Percentiles rank a stretch among this genome's conserved stretches.
phyloP scores from a whole-genome alignment of 2,797 vertebrate genomes.

The Bufotes viridis region DNA sequence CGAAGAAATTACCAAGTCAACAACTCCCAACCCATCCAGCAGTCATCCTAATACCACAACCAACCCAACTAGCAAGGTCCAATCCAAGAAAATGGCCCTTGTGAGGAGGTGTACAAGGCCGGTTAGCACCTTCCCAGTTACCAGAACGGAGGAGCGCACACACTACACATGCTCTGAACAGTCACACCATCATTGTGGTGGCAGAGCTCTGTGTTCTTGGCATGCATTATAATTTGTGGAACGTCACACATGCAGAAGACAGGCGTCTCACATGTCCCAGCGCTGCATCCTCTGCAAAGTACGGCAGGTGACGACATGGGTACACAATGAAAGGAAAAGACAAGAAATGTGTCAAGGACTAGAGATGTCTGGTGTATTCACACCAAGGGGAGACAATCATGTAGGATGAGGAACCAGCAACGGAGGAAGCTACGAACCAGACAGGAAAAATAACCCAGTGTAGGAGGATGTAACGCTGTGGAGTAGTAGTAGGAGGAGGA shows the following conservation, averaged over 20 bases:
- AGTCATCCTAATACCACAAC: background rate
- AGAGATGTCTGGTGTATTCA: background rate
- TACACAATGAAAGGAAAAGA: background rate
- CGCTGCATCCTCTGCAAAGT: slow-evolving; percentile 82
- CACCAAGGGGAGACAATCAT: background rate
- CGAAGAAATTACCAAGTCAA: background rate
- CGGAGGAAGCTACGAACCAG: background rate
- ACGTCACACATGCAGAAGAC: slow-evolving; percentile 13
- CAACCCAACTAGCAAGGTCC: background rate
- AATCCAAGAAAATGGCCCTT: background rate
- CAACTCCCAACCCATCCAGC: background rate
- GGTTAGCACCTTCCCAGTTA: too few relatives aligned
- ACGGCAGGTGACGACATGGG: slow-evolving; percentile 10
- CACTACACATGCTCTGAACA: background rate
- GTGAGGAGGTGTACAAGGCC: too few relatives aligned
- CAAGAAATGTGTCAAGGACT: background rate
- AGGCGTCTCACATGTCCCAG: slow-evolving; percentile 82
- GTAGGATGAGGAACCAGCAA: background rate
- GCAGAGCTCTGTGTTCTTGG: background rate
- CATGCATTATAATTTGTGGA: background rate
- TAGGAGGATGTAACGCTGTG: too few relatives aligned
- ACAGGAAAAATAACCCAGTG: too few relatives aligned
- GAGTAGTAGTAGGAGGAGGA: too few relatives aligned
- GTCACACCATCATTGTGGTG: background rate
- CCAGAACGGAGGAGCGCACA: background rate